These are phyloP conservation scores for Pseudois nayaur DNA, from an alignment of 2,113 vertebrate genomes.

Conservation along the genomic window DNA sequence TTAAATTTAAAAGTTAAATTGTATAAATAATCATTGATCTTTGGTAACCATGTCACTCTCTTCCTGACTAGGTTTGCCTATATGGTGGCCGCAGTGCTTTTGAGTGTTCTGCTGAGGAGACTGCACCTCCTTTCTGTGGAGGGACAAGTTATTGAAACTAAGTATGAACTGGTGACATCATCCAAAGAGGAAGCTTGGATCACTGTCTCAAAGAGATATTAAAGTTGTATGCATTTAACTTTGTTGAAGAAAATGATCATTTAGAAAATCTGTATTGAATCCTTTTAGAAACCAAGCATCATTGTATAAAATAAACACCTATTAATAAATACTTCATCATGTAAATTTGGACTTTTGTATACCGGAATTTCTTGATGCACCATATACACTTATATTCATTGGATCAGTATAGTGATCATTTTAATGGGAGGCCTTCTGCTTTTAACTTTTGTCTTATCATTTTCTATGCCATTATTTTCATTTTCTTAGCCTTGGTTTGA, in stretches of 20 bases:
- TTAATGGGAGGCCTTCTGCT: background rate
- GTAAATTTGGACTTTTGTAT: conserved; percentile 35
- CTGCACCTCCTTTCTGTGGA: conserved; percentile 85
- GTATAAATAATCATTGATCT: background rate
- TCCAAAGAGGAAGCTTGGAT: conserved; percentile 97
- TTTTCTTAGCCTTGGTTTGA: conserved; percentile 10
- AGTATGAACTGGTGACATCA: conserved; percentile 92
- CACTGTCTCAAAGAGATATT: conserved; percentile 88
- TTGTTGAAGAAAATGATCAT: background rate
- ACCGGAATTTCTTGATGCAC: conserved; percentile 19
- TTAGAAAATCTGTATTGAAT: conserved; percentile 22
- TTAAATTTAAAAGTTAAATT: background rate
- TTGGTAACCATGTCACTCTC: background rate
- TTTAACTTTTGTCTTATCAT: conserved; percentile 31
- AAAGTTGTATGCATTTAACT: conserved; percentile 52
- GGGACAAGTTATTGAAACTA: conserved; percentile 90
- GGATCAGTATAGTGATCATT: background rate
- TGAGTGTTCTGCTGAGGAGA: conserved; percentile 87
- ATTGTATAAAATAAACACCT: conserved; percentile 23
- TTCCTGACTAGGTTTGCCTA: conserved; percentile 89
- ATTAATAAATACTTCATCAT: conserved; percentile 10
- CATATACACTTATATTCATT: background rate
- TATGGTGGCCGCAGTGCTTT: conserved; percentile 88
- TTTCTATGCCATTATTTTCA: background rate
- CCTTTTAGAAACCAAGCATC: conserved; percentile 40